Evolutionary conservation across 2,888 invertebrate species (phyloP), one percentile per base, ranked within the genome.

Genomic region (Hoplodrina blanda): DNA sequence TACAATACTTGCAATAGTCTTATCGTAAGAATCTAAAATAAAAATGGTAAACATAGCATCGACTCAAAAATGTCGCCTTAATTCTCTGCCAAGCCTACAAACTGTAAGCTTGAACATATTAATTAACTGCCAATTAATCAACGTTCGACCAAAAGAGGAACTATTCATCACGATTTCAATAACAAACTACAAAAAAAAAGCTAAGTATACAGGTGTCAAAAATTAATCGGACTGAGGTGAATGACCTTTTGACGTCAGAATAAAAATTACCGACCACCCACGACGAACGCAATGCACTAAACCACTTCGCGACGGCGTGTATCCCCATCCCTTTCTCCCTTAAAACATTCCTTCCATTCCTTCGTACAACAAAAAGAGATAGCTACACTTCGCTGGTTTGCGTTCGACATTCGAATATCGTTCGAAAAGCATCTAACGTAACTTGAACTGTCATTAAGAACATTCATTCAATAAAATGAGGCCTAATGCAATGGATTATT

Each of bases 211-310:
- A 93, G 91, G 92, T 93, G 93, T 91, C 88, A 90, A 90, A 82
- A 78, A 82, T 72, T 91, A 91, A 92, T 92, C 91, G 90, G 80
- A 68, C 69, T 62, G 81, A 86, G 92, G 74, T 93, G 89, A 92
- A 91, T 88, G 94, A 94, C 91, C 95, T 92, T 93, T 93, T 93
- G 94, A 94, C 94, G 92, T 89, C 83, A 84, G 88, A 88, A 91
- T 90, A 91, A 92, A 92, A 91, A 92, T 91, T 91, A 90, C 87
- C 85, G 94, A 91, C 95, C 95, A 95, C 95, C 95, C 95, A 95
- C 94, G 92, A 86, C 78, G 94, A 66, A 78, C 76, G 79, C 65
- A 60, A 53, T 64, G 72, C 69, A 76, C 69, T 76, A 73, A 78
- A 76, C 71, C 73, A 78, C 75, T 80, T 71, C 70, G 74, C 78